Evolutionary conservation across 2,797 vertebrate genomes (phyloP).

Genomic region (Macropodus opercularis): DNA sequence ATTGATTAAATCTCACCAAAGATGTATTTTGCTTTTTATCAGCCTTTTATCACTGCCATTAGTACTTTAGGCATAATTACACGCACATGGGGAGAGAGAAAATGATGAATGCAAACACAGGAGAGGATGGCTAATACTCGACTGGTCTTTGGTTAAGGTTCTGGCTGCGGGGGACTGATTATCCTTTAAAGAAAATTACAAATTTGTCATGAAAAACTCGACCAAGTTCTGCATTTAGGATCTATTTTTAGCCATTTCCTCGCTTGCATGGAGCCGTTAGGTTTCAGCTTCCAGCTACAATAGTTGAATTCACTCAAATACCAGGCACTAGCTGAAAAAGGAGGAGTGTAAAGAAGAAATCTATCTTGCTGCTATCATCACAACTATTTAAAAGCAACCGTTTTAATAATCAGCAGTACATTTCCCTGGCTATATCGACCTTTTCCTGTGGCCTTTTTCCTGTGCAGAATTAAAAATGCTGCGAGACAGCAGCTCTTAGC

Average conservation of each 20-base stretch:
- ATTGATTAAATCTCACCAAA: conserved; percentile 56
- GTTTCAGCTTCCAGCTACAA: not conserved
- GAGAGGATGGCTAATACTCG: conserved; percentile 33
- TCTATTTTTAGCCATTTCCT: not conserved
- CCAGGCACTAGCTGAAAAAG: conserved; percentile 11
- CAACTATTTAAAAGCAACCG: conserved; percentile 50
- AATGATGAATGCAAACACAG: conserved; percentile 32
- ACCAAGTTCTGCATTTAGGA: conserved; percentile 5
- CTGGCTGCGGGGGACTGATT: not conserved
- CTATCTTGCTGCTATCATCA: conserved; percentile 46
- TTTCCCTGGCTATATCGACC: conserved; percentile 47
- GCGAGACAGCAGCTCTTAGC: conserved; percentile 67
- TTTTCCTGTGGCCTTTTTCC: conserved; percentile 59
- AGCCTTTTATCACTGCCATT: conserved; percentile 27
- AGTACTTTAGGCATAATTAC: conserved; percentile 35
- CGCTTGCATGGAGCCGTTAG: not conserved
- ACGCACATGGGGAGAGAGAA: conserved; percentile 15
- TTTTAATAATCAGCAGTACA: conserved; percentile 61
- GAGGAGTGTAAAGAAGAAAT: not conserved
- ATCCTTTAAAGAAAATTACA: conserved; percentile 3
- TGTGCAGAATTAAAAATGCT: conserved; percentile 57
- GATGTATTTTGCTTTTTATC: conserved; percentile 45
- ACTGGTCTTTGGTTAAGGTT: conserved; percentile 1
- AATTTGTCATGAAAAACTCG: conserved; percentile 13
- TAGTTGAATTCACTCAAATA: conserved; percentile 21